phyloP scores from a whole-genome alignment of 2,888 invertebrate species.

The Drosophila infuscata region DNA sequence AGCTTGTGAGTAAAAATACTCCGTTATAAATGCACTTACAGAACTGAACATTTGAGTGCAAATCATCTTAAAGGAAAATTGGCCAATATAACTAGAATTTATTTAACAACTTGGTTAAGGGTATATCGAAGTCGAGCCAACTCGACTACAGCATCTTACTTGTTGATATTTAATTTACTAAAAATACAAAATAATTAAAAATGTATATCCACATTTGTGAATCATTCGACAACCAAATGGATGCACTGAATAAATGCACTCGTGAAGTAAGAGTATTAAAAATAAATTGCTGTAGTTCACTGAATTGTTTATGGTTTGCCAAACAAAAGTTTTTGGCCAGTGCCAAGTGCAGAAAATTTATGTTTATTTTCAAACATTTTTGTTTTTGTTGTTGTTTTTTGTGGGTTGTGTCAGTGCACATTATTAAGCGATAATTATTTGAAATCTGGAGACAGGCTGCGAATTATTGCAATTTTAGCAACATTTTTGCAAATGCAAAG shows the following conservation, averaged over 20 bases:
- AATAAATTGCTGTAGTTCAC: slow-evolving; percentile 48
- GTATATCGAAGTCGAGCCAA: too few species aligned
- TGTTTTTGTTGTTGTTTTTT: slow-evolving; percentile 28
- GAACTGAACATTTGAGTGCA: too few species aligned
- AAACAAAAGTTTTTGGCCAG: slow-evolving; percentile 47
- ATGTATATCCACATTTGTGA: not conserved
- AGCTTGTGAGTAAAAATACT: too few species aligned
- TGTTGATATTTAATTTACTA: too few species aligned
- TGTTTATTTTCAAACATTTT: slow-evolving; percentile 40
- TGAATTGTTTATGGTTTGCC: slow-evolving; percentile 53
- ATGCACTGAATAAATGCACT: not conserved
- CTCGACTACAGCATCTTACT: too few species aligned
- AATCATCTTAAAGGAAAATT: too few species aligned
- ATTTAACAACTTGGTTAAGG: too few species aligned
- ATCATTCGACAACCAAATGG: not conserved
- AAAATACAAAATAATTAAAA: not conserved
- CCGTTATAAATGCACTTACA: too few species aligned
- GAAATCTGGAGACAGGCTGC: slow-evolving; percentile 25
- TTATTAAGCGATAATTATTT: slow-evolving; percentile 81
- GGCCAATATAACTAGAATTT: too few species aligned
- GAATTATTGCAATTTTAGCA: slow-evolving; percentile 49
- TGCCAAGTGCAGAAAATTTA: slow-evolving; percentile 74
- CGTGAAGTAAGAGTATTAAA: not conserved
- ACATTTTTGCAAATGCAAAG: slow-evolving; percentile 1
- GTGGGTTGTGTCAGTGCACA: slow-evolving; percentile 59